Conservation (phyloP, 1,140 invertebrate species). For the Calliphora vicina region DNA sequence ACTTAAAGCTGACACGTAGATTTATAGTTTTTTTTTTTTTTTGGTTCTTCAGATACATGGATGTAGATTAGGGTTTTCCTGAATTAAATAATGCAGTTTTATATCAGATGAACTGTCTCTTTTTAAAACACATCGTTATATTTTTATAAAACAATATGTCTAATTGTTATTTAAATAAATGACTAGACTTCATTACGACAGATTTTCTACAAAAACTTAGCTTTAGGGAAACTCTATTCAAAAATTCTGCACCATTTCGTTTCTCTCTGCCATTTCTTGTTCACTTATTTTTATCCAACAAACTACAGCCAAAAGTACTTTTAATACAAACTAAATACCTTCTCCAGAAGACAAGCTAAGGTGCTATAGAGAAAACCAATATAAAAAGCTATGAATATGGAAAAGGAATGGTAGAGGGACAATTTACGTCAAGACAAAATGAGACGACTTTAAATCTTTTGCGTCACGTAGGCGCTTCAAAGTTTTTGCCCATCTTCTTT, state of each 20-base stretch:
- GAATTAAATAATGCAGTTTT: too few relatives aligned
- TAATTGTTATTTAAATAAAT: too few relatives aligned
- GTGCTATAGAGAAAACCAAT: not conserved
- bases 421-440: not conserved
- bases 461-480: slow-evolving; percentile 62
- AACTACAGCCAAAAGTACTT: not conserved
- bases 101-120: too few relatives aligned
- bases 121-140: too few relatives aligned
- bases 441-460: slow-evolving; percentile 42
- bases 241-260: too few relatives aligned
- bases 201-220: too few relatives aligned
- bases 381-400: not conserved
- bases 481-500: slow-evolving; percentile 43
- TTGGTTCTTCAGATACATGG: not conserved
- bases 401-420: not conserved
- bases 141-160: too few relatives aligned
- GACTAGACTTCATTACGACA: too few relatives aligned
- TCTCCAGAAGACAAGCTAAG: not conserved
- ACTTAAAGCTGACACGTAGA: slow-evolving; percentile 36
- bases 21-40: slow-evolving; percentile 9
- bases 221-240: too few relatives aligned
- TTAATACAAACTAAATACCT: not conserved
- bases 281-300: not conserved
- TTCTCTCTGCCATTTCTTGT: too few relatives aligned
- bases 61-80: not conserved